Conservation (phyloP, 2,113 vertebrate genomes). For the Callipepla californica region DNA sequence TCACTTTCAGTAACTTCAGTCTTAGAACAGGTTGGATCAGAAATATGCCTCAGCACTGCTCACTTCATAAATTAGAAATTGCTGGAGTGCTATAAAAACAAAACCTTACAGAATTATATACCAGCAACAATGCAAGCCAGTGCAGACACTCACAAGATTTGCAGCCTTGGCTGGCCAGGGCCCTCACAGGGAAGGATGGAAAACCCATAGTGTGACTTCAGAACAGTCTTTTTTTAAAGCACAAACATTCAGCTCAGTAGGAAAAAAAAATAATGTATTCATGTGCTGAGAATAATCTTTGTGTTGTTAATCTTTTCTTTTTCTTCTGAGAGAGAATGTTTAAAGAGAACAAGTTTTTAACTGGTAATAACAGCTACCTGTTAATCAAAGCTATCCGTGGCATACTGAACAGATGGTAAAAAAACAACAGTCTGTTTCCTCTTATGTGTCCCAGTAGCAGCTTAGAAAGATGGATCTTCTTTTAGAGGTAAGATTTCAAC, state of each 20-base stretch:
- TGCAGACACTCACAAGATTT: neutral
- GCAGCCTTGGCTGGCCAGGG: rapidly evolving
- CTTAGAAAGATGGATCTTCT: neutral
- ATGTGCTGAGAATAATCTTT: neutral
- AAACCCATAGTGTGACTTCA: neutral
- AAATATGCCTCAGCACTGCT: neutral
- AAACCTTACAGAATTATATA: neutral
- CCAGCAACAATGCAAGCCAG: neutral
- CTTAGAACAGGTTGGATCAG: neutral
- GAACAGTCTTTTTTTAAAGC: neutral
- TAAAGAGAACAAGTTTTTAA: neutral
- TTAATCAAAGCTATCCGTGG: constrained; percentile 1
- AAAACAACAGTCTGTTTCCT: constrained; percentile 26
- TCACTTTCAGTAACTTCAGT: neutral
- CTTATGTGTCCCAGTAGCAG: neutral
- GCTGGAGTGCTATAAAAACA: neutral
- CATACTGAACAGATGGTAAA: constrained; percentile 8
- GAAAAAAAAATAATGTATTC: neutral
- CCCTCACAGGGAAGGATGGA: neutral
- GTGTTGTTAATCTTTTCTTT: neutral
- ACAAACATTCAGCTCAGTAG: neutral
- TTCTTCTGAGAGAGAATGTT: neutral
- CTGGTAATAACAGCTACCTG: constrained; percentile 6
- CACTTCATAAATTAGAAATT: neutral
- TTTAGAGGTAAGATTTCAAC: neutral